Percentiles rank a stretch among this genome's conserved stretches.
These are phyloP conservation scores for Pogonophryne albipinna DNA, from an alignment of 2,797 vertebrate genomes.

Conservation along the genomic window DNA sequence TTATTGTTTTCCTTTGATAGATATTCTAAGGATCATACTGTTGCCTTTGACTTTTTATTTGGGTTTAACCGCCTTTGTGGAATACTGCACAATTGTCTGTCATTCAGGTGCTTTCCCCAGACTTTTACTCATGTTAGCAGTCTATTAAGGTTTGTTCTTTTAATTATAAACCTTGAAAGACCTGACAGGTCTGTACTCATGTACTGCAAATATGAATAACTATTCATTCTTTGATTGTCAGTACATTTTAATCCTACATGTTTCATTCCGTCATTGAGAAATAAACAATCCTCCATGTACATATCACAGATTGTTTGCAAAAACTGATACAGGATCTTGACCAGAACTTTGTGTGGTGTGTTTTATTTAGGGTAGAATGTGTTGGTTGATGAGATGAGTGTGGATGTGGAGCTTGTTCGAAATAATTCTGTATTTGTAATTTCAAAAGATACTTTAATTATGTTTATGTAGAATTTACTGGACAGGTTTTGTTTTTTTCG, in stretches of 20 bases:
- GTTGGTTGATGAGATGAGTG: not conserved
- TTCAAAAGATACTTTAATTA: not conserved
- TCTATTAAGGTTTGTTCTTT: too few relatives aligned
- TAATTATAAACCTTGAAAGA: not conserved
- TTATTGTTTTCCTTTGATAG: not conserved
- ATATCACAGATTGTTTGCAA: slow-evolving; percentile 20
- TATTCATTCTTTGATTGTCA: slow-evolving; percentile 29
- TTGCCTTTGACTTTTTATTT: not conserved
- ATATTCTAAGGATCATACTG: too few relatives aligned
- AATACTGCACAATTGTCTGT: not conserved
- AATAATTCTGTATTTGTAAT: not conserved
- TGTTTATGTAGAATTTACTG: not conserved
- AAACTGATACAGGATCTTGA: slow-evolving; percentile 42
- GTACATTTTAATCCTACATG: not conserved
- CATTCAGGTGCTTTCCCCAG: not conserved
- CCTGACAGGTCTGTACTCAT: not conserved
- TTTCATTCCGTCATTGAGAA: not conserved
- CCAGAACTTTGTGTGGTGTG: not conserved
- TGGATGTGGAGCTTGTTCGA: not conserved
- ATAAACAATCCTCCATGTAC: slow-evolving; percentile 5
- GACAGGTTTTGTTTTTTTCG: not conserved
- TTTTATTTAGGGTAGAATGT: slow-evolving; percentile 3
- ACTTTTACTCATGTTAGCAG: slow-evolving; percentile 4
- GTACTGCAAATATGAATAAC: not conserved
- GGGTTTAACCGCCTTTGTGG: not conserved